Base-by-base conservation (phyloP, 1,140 invertebrate species). In the Brachionus rubens region DNA sequence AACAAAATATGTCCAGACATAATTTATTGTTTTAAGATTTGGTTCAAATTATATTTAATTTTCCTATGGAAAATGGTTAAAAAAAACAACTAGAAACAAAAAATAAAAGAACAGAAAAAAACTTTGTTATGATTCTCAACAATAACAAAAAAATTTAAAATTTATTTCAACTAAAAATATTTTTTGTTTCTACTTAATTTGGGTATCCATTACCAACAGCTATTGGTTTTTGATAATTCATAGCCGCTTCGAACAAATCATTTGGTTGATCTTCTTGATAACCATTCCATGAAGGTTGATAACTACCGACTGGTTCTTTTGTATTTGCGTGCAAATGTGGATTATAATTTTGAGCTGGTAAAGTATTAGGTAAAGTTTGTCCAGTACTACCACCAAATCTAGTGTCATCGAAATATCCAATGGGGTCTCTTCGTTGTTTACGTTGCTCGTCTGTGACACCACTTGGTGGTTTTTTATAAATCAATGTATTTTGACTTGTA, bases 321-420 rank as follows among this genome's bases (percentile, higher is more conserved):
- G 59, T 43, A 46, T 65, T 65, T 65, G 40, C 19, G 12, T 65
- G 33, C 12, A 65, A 21, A 9, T 3, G n/a, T 43, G 33, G 59
- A 46, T 65, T 65, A 12, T 43, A 65, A 46, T 43, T 65, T 12
- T 16, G 36, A 10, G 59, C 59, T 43, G 59, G 59, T 21, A 21
- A 43, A 4, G 12, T 43, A 65, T 43, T 65, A 10, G 59, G 19
- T 19, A 21, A 5, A 36, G 19, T 41, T 41, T 41, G 36, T 2
- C 59, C 59, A 21, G 30, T 21, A 28, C 59, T 65, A 30, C 68
- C 68, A 16, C 68, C 68, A 40, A 54, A 72, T 41, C 21, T 48
- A 1, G 46, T 16, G 41, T 72, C 68, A 28, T 72, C 50, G 26
- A 50, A 72, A 48, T 72, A 72, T 21, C 68, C 68, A 14, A 72